Evolutionary conservation across 2,113 vertebrate species (phyloP).

Genomic region (Glaucomys volans): DNA sequence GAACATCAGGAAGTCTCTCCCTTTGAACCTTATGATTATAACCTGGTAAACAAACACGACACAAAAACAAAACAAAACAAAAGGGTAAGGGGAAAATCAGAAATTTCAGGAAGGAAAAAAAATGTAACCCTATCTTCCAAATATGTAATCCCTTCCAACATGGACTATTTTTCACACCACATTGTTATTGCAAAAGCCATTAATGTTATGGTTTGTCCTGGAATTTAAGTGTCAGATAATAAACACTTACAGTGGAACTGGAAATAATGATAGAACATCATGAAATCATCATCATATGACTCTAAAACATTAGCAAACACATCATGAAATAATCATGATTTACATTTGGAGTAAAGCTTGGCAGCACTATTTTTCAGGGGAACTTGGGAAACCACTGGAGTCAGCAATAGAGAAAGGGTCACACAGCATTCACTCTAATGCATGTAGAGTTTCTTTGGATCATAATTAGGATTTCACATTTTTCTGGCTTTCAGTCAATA

Average conservation of each 20-base stretch:
- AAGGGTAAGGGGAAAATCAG: not conserved
- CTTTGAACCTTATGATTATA: not conserved
- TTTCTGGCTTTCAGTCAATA: constrained; percentile 72
- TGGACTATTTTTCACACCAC: not conserved
- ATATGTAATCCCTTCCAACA: not conserved
- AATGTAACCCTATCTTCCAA: not conserved
- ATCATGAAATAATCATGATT: constrained; percentile 64
- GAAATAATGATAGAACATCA: constrained; percentile 57
- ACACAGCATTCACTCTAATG: not conserved
- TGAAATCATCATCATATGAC: constrained; percentile 61
- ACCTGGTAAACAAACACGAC: not conserved
- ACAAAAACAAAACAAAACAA: constrained; percentile 53
- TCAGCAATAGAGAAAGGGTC: not conserved
- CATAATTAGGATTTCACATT: constrained; percentile 38
- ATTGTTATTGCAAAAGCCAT: constrained; percentile 46
- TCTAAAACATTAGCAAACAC: constrained; percentile 45
- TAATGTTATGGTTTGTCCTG: constrained; percentile 31
- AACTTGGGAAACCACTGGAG: not conserved
- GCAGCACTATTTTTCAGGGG: not conserved
- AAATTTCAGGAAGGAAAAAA: not conserved
- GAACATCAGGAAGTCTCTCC: not conserved
- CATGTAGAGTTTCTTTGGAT: not conserved
- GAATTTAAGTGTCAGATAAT: constrained; percentile 60
- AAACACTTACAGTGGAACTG: constrained; percentile 47
- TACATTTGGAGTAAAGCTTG: constrained; percentile 34